These are phyloP conservation scores for Takifugu rubripes DNA, from an alignment of 2,797 vertebrate genomes.

Conservation along the genomic window DNA sequence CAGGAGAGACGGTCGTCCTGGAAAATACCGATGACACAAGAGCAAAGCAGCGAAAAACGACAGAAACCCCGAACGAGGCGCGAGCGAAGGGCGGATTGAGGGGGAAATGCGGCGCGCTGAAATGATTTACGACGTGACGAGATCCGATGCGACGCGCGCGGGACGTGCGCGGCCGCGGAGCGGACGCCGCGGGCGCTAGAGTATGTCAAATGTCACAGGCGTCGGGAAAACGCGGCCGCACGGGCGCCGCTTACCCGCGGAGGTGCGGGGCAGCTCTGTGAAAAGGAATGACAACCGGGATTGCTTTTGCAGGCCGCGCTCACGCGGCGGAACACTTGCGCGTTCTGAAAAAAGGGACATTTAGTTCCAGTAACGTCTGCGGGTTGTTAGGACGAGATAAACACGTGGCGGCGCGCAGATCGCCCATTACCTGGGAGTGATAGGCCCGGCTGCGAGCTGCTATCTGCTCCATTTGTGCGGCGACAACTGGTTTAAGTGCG, in stretches of 20 bases:
- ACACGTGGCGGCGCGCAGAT: slow-evolving; percentile 14
- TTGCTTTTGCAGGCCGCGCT: not conserved
- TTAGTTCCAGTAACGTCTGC: slow-evolving; percentile 4
- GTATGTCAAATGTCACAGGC: slow-evolving; percentile 69
- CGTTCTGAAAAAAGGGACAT: not conserved
- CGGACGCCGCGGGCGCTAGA: slow-evolving; percentile 57
- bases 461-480: slow-evolving; percentile 49
- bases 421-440: slow-evolving; percentile 45
- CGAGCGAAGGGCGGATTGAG: slow-evolving; percentile 13
- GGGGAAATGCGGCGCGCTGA: slow-evolving; percentile 27
- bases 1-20: not conserved
- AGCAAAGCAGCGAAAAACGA: slow-evolving; percentile 8
- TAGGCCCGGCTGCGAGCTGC: slow-evolving; percentile 20
- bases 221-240: slow-evolving; percentile 49
- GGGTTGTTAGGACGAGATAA: slow-evolving; percentile 22
- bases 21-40: slow-evolving; percentile 11
- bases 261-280: slow-evolving; percentile 7
- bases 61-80: slow-evolving; percentile 5
- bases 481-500: slow-evolving; percentile 5
- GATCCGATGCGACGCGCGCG: slow-evolving; percentile 61
- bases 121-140: slow-evolving; percentile 47
- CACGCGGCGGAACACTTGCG: too few relatives aligned
- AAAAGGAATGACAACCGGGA: slow-evolving; percentile 9
- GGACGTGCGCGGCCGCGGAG: slow-evolving; percentile 45
- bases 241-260: slow-evolving; percentile 28